Evolutionary conservation across 2,888 invertebrate genomes (phyloP), one percentile per base, ranked within the genome.

Genomic region (Scaeva pyrastri): DNA sequence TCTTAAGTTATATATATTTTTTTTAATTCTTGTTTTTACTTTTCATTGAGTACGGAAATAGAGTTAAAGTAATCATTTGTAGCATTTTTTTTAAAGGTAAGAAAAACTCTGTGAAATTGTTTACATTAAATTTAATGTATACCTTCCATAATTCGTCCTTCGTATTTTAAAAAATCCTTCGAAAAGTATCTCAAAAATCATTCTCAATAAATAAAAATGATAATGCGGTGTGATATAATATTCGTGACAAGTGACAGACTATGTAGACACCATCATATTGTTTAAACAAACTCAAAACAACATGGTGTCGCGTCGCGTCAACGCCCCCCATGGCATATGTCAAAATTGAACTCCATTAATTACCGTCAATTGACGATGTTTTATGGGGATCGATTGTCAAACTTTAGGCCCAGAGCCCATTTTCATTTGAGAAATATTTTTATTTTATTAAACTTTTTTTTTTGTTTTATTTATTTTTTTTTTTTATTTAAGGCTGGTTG

Each of bases 241-340:
- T 72, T 64, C 62, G 39, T 78, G 56, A 56, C 64, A 56, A 71
- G 70, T 76, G 64, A 66, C 56, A 72, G 31, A 76, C 21, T 72
- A 31, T 31, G 60, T 74, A 70, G 68, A 68, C 74, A 52, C 36
- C 48, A 68, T 36, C 58, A 52, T 23, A 60, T 43, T 31, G 36
- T 64, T 48, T 64, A 64, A n/a, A 48, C 64, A 60, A 52, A 39
- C 41, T 60, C 31, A 55, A 41, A 64, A 56, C 56, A 48, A 45
- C 21, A 56, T 19, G 45, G 21, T 45, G 43, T 26, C 14, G 48
- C 39, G 26, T 60, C 14, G 58, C 31, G 31, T 31, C 10, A 7
- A 36, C 26, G 45, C 52, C 60, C n/a, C 52, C 31, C 6, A 31
- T 62, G 62, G 31, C 60, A 71, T 62, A 41, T 70, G 71, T 72